phyloP scores from a whole-genome alignment of 92 coral and sea anemone genomes.

The Actinostola sp. region DNA sequence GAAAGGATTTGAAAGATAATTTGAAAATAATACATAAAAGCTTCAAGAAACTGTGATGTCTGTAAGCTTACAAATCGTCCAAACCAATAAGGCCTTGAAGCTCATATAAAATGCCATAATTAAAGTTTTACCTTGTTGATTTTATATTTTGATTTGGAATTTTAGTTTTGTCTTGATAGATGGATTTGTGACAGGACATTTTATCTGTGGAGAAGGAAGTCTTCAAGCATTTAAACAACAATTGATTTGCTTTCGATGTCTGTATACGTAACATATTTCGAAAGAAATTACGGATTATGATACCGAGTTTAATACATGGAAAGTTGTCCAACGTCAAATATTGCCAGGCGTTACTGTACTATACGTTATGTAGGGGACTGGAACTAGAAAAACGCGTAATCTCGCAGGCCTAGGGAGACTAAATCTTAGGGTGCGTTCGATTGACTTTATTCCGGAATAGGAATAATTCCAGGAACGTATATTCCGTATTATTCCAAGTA shows the following conservation, averaged over 20 bases:
- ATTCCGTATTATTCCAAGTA: too few relatives aligned
- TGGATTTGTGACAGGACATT: background rate
- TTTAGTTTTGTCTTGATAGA: background rate
- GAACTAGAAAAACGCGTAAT: background rate
- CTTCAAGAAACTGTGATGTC: background rate
- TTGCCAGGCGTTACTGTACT: background rate
- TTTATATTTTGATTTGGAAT: too few relatives aligned
- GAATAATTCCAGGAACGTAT: too few relatives aligned
- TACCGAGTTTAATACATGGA: background rate
- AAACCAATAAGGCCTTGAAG: too few relatives aligned
- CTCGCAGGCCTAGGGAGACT: too few relatives aligned
- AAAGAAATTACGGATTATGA: background rate
- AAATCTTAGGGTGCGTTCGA: too few relatives aligned
- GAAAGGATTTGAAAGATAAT: too few relatives aligned
- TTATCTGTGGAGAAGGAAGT: background rate
- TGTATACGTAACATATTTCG: background rate
- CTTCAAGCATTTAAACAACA: background rate
- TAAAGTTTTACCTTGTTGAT: too few relatives aligned
- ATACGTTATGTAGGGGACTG: background rate
- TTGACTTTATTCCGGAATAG: too few relatives aligned
- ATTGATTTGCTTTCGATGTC: background rate
- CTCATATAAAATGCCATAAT: too few relatives aligned
- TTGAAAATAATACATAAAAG: too few relatives aligned
- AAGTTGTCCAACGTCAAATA: background rate
- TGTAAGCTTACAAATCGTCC: too few relatives aligned